phyloP scores from a whole-genome alignment of 2,797 vertebrate species.

The Catamblyrhynchus diadema region DNA sequence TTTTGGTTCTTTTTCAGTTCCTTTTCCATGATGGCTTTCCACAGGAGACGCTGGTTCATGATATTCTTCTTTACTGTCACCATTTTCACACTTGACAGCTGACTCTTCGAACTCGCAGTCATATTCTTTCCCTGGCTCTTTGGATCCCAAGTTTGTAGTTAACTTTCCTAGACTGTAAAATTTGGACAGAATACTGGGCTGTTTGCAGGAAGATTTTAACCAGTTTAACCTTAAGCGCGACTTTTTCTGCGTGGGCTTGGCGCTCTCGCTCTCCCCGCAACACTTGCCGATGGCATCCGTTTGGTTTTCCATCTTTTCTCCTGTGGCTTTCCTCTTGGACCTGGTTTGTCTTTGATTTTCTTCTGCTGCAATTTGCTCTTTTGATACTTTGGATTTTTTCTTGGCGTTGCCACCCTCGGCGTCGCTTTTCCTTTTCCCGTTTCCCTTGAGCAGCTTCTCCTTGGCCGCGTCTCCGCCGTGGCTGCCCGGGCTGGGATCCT shows the following conservation, averaged over 20 bases:
- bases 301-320: slow-evolving; percentile 70
- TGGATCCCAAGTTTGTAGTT: slow-evolving; percentile 75
- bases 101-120: slow-evolving; percentile 51
- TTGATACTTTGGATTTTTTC: slow-evolving; percentile 89
- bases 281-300: slow-evolving; percentile 68
- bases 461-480: slow-evolving; percentile 11
- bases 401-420: slow-evolving; percentile 88
- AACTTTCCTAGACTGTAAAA: slow-evolving; percentile 89
- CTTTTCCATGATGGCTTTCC: slow-evolving; percentile 51
- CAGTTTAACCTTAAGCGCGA: slow-evolving; percentile 84
- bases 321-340: slow-evolving; percentile 88
- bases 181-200: slow-evolving; percentile 95
- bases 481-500: not conserved
- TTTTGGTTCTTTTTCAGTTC: slow-evolving; percentile 53
- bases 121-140: slow-evolving; percentile 68
- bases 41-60: not conserved
- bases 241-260: slow-evolving; percentile 82
- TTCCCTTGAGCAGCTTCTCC: slow-evolving; percentile 77
- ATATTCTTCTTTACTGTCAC: slow-evolving; percentile 26
- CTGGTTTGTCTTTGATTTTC: slow-evolving; percentile 84
- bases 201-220: slow-evolving; percentile 87
- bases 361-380: slow-evolving; percentile 73
- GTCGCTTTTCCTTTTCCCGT: slow-evolving; percentile 92
- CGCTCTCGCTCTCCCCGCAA: slow-evolving; percentile 55
- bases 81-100: slow-evolving; percentile 43